A percentile compares a stretch with the other conserved stretches of the same genome.
These are phyloP conservation scores for Anguilla megastoma DNA, from an alignment of 2,797 vertebrate species.

Conservation along the genomic window DNA sequence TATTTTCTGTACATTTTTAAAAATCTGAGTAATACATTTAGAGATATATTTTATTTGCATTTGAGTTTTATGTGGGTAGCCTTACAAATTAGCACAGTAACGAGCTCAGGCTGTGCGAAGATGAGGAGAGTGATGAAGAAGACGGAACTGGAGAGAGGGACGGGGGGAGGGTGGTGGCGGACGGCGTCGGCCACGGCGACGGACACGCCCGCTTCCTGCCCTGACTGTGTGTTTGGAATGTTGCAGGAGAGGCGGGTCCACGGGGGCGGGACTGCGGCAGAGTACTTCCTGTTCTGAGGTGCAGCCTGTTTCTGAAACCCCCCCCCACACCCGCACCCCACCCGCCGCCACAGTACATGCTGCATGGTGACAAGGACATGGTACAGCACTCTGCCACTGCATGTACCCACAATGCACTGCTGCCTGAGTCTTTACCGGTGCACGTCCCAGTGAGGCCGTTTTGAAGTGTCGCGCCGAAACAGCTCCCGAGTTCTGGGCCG, in stretches of 20 bases:
- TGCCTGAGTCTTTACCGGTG: slow-evolving; percentile 12
- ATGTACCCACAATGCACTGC: slow-evolving; percentile 30
- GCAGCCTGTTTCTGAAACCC: slow-evolving; percentile 28
- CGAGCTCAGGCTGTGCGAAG: background rate
- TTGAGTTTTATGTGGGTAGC: background rate
- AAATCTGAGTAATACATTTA: too few relatives aligned
- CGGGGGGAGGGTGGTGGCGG: background rate
- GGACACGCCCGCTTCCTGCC: background rate
- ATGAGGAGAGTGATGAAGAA: background rate
- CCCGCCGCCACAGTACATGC: slow-evolving; percentile 25
- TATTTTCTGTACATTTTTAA: too few relatives aligned
- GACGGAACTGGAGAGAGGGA: background rate
- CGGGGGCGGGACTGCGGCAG: slow-evolving; percentile 30
- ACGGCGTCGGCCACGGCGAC: background rate
- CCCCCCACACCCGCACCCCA: too few relatives aligned
- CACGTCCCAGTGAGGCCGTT: slow-evolving; percentile 17
- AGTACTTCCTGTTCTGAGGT: slow-evolving; percentile 36
- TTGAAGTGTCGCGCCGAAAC: background rate
- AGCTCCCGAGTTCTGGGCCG: background rate
- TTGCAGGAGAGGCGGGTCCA: slow-evolving; percentile 37
- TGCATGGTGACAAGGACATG: slow-evolving; percentile 30
- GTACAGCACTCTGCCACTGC: slow-evolving; percentile 31
- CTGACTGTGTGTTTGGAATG: slow-evolving; percentile 41
- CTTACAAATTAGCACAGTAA: background rate
- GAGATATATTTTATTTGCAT: background rate